phyloP scores from a whole-genome alignment of 2,888 invertebrate genomes.

The Scaptomyza reducta region DNA sequence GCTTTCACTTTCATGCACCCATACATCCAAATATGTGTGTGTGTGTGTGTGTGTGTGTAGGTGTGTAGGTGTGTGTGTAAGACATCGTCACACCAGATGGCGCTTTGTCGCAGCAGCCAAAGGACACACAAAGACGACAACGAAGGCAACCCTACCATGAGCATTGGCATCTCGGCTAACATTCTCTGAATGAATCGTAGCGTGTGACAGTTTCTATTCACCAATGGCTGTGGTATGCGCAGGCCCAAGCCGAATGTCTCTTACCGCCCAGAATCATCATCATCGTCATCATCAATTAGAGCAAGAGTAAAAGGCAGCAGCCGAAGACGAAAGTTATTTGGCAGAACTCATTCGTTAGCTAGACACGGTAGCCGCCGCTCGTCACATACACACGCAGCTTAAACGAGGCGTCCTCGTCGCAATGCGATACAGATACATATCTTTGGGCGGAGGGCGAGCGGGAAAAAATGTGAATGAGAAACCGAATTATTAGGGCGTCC shows the following conservation, averaged over 20 bases:
- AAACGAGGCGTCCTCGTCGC: constrained; percentile 20
- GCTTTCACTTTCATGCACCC: constrained; percentile 48
- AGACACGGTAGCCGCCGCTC: constrained; percentile 64
- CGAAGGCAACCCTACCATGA: constrained; percentile 62
- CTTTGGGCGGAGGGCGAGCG: constrained; percentile 41
- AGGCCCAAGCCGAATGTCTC: constrained; percentile 35
- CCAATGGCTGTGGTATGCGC: constrained; percentile 30
- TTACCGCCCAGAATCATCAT: constrained; percentile 2
- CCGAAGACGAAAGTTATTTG: constrained; percentile 38
- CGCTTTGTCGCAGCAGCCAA: constrained; percentile 7
- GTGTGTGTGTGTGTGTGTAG: background rate
- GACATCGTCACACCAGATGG: constrained; percentile 28
- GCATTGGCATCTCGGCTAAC: constrained; percentile 53
- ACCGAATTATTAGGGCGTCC: constrained; percentile 29
- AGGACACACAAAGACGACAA: background rate
- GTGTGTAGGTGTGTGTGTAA: constrained; percentile 1
- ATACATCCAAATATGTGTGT: background rate
- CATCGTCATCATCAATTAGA: constrained; percentile 47
- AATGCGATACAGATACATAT: constrained; percentile 41
- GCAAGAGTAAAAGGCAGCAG: constrained; percentile 26
- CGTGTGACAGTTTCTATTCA: constrained; percentile 18
- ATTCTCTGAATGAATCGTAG: constrained; percentile 58
- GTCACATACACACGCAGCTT: constrained; percentile 37
- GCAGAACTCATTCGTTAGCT: constrained; percentile 72
- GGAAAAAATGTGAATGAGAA: constrained; percentile 60